These are phyloP conservation scores for Neotoma lepida DNA, from an alignment of 2,113 vertebrate species.

Conservation along the genomic window DNA sequence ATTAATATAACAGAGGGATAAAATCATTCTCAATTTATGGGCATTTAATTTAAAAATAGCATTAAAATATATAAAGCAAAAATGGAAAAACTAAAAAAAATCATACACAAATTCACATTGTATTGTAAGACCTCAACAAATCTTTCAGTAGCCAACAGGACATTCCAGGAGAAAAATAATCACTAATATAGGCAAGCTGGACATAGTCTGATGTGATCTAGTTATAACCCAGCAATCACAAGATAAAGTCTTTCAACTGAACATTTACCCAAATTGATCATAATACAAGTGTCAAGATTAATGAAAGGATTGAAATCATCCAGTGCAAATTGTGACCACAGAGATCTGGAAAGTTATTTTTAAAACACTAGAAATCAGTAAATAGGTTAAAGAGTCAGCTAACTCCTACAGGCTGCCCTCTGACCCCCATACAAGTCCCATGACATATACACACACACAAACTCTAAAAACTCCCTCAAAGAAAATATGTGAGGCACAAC, in stretches of 20 bases:
- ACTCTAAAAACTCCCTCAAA: neutral
- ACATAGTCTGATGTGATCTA: neutral
- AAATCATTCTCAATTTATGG: conserved; percentile 30
- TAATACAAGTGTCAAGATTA: conserved; percentile 39
- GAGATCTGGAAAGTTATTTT: conserved; percentile 32
- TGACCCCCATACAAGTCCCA: neutral
- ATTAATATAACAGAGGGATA: neutral
- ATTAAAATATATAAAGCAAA: conserved; percentile 57
- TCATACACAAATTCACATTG: neutral
- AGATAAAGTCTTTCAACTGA: neutral
- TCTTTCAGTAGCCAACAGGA: neutral
- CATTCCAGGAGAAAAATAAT: conserved; percentile 1
- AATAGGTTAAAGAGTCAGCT: neutral
- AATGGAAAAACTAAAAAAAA: conserved; percentile 38
- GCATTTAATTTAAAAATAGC: conserved; percentile 21
- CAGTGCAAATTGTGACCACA: neutral
- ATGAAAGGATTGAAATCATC: conserved; percentile 39
- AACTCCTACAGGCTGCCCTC: neutral
- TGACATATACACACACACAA: neutral
- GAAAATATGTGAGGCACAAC: conserved; percentile 14
- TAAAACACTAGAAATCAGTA: neutral
- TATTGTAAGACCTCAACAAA: neutral
- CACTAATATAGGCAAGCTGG: neutral
- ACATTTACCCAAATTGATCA: neutral
- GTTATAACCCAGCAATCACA: neutral